These are phyloP conservation scores for Alcis repandata DNA, from an alignment of 2,888 invertebrate genomes.

Conservation along the genomic window DNA sequence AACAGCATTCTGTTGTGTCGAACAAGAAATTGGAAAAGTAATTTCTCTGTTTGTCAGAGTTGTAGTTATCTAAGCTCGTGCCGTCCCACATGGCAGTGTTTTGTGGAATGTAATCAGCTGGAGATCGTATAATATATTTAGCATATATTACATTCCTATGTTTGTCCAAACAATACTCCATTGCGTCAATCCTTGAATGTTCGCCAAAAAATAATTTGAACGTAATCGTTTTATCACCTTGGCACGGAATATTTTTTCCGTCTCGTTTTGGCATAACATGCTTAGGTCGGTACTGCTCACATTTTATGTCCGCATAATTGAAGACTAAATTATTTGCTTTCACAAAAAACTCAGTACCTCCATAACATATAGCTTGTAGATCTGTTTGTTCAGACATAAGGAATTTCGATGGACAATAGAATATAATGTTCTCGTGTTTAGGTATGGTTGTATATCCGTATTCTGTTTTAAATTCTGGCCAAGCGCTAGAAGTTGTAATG, in stretches of 20 bases:
- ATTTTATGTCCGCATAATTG: slow-evolving; percentile 58
- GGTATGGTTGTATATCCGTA: slow-evolving; percentile 54
- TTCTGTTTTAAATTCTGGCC: slow-evolving; percentile 46
- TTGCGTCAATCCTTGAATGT: slow-evolving; percentile 50
- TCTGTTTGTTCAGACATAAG: slow-evolving; percentile 37
- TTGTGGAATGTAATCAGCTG: slow-evolving; percentile 40
- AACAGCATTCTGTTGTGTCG: slow-evolving; percentile 36
- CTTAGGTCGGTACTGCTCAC: slow-evolving; percentile 48
- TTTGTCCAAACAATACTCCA: slow-evolving; percentile 60
- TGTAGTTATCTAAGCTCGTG: background rate
- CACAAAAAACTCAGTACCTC: slow-evolving; percentile 50
- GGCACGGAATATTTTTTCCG: slow-evolving; percentile 43
- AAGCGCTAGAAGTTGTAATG: slow-evolving; percentile 39
- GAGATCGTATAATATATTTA: slow-evolving; percentile 48
- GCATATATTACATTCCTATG: slow-evolving; percentile 55
- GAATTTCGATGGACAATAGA: slow-evolving; percentile 54
- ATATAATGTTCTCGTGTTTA: slow-evolving; percentile 39
- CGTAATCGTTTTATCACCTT: slow-evolving; percentile 47
- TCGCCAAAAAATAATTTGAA: slow-evolving; percentile 53
- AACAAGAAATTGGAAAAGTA: background rate
- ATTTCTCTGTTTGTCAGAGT: background rate
- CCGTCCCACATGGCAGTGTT: slow-evolving; percentile 5
- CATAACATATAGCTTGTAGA: slow-evolving; percentile 52
- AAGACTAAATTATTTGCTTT: slow-evolving; percentile 41
- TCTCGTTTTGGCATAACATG: background rate